Evolutionary conservation across 1,140 invertebrate genomes (phyloP), one percentile per base, ranked within the genome.

Genomic region (Calliopsis andreniformis): DNA sequence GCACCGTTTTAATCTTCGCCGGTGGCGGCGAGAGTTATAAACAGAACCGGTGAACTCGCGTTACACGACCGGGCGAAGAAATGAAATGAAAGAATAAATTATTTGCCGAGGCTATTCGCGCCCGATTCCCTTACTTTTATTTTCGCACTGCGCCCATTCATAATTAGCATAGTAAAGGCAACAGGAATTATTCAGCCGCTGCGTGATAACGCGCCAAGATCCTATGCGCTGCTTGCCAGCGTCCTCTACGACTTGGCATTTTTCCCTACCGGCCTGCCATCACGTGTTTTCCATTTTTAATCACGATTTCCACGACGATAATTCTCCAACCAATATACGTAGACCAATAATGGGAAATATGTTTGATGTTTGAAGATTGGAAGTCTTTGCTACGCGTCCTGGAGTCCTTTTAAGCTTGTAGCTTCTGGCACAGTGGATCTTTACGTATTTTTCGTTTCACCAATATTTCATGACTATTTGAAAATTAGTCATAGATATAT

Each of bases 11-110:
- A 87, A 86, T 87, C 83, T 87, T 80, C 83, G 82, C 76, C 71
- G 71, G 73, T 72, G 78, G 76, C 71, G 69, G 59, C 59, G 71
- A 83, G 85, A 87, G 80, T 85, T 86, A 79, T 83, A 87, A 85
- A 85, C 71, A 87, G 82, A 76, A 64, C 47, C 51, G 58, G 77
- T 55, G 59, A 72, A 78, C 58, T 69, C 45, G 63, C 32, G n/a
- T 56, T 73, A 67, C 69, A 55, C 53, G 64, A 77, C 56, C 77
- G 59, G 16, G 47, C 71, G 66, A 71, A 80, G 81, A 79, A 85
- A 82, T 82, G 83, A 86, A 87, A 87, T 86, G 85, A 82, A 86
- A 83, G 68, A 80, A 86, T 87, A 82, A 86, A 87, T 86, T 86
- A 87, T 87, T 87, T 71, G 75, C 28, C 66, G 35, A 32, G 45